phyloP scores from a whole-genome alignment of 2,797 vertebrate genomes.

The Danionella dracula region DNA sequence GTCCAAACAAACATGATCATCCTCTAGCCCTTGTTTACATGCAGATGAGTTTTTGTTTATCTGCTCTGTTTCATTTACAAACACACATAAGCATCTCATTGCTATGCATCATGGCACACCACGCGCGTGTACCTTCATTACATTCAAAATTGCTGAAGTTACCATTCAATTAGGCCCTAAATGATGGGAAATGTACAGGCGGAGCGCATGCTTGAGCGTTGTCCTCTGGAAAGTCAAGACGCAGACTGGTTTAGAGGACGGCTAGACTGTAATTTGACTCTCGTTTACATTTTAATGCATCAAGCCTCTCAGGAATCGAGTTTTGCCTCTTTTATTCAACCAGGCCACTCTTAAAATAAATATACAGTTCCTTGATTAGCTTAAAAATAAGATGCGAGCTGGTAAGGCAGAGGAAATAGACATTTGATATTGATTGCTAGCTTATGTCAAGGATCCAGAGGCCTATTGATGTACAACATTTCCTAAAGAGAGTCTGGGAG shows the following conservation, averaged over 20 bases:
- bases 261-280: slow-evolving; percentile 55
- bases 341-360: slow-evolving; percentile 44
- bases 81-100: slow-evolving; percentile 7
- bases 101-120: neutral
- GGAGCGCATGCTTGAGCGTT: neutral
- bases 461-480: slow-evolving; percentile 48
- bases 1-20: neutral
- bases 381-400: neutral
- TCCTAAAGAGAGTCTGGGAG: slow-evolving; percentile 31
- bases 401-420: slow-evolving; percentile 31
- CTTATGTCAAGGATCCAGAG: slow-evolving; percentile 45
- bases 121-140: slow-evolving; percentile 11
- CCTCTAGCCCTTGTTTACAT: neutral
- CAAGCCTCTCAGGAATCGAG: slow-evolving; percentile 35
- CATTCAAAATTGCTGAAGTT: slow-evolving; percentile 13
- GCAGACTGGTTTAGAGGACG: slow-evolving; percentile 30
- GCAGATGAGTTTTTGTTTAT: neutral
- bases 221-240: slow-evolving; percentile 11
- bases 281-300: slow-evolving; percentile 53
- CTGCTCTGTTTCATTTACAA: neutral
- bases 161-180: neutral
- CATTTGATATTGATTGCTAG: slow-evolving; percentile 57
- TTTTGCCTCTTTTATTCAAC: slow-evolving; percentile 54
- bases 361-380: slow-evolving; percentile 20
- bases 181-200: slow-evolving; percentile 4